Evolutionary conservation across 2,888 invertebrate species (phyloP).

Genomic region (Plutella xylostella): DNA sequence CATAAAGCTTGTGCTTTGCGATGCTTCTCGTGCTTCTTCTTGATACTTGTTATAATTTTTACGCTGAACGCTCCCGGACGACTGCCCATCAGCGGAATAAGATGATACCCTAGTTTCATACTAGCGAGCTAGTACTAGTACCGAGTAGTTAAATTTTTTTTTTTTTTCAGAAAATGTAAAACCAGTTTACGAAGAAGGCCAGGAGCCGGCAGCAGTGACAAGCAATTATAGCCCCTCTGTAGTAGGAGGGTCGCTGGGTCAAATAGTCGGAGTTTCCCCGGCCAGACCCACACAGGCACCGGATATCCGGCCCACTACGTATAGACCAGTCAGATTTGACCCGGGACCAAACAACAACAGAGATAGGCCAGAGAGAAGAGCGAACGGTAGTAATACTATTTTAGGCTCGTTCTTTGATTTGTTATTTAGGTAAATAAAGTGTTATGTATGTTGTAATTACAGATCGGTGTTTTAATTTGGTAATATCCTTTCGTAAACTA

Average conservation of each 20-base stretch:
- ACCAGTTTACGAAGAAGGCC: slow-evolving; percentile 43
- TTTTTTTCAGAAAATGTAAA: slow-evolving; percentile 41
- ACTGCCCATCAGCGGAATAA: no score
- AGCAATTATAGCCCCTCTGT: slow-evolving; percentile 39
- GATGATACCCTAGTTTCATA: no score
- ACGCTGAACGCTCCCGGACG: no score
- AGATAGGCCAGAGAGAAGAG: slow-evolving; percentile 17
- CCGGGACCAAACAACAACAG: not conserved
- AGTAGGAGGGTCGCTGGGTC: slow-evolving; percentile 41
- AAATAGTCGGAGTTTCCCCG: slow-evolving; percentile 41
- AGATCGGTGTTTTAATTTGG: not conserved
- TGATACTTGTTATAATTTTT: no score
- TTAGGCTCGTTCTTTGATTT: slow-evolving; percentile 53
- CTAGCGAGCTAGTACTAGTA: no score
- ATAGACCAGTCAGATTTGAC: not conserved
- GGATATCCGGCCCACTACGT: not conserved
- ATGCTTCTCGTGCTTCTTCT: no score
- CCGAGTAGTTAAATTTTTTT: no score
- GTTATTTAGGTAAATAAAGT: slow-evolving; percentile 22
- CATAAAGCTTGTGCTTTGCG: no score
- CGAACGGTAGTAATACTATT: slow-evolving; percentile 27
- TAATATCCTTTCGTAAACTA: not conserved
- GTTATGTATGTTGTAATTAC: not conserved
- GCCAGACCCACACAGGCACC: slow-evolving; percentile 25
- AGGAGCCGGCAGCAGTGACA: slow-evolving; percentile 22